phyloP scores from a whole-genome alignment of 2,113 vertebrate genomes.

The Albula glossodonta region DNA sequence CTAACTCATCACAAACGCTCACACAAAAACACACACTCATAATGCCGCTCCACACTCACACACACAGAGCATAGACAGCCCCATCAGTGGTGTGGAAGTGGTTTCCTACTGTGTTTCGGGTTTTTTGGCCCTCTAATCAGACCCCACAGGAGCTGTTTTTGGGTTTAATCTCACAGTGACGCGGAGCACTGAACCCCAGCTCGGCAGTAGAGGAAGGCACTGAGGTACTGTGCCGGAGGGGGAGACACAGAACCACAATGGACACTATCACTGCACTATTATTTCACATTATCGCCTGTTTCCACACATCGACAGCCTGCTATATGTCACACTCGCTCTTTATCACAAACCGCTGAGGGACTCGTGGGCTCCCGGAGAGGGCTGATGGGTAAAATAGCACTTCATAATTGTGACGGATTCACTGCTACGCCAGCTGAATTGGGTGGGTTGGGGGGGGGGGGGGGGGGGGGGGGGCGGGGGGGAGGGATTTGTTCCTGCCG shows the following conservation, averaged over 20 bases:
- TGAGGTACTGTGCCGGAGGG: neutral
- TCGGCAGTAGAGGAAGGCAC: constrained; percentile 26
- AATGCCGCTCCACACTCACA: too few species aligned
- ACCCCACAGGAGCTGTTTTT: too few species aligned
- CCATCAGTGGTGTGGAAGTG: too few species aligned
- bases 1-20: neutral
- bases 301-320: neutral
- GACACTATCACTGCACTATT: neutral
- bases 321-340: neutral
- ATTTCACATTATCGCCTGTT: constrained; percentile 5
- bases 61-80: too few species aligned
- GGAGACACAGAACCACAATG: neutral
- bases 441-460: neutral
- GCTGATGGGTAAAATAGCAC: neutral
- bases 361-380: neutral
- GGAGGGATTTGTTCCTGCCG: too few species aligned
- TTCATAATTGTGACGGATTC: neutral
- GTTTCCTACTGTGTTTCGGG: too few species aligned
- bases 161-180: neutral
- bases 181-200: neutral
- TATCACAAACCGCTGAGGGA: constrained; percentile 11
- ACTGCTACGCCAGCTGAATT: neutral
- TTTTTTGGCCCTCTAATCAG: too few species aligned
- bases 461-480: neutral
- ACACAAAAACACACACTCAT: constrained; percentile 13